Base-by-base conservation (phyloP, 1,140 invertebrate genomes). In the Nixonia krombeini region DNA sequence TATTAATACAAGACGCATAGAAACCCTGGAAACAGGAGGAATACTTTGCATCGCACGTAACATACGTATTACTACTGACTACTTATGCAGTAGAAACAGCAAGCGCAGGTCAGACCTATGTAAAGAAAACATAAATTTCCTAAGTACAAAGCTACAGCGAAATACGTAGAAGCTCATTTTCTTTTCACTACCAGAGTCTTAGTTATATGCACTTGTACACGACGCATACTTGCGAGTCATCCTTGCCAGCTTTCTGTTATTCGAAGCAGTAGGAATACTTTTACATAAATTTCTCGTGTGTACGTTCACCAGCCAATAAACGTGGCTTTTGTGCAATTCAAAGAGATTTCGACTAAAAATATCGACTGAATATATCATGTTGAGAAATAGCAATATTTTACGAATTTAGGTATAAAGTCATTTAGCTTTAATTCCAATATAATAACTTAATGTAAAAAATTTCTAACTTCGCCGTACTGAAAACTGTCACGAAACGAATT, bases 261-360 rank as follows among this genome's bases (percentile, higher is more conserved):
- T 55, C 51, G 40, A 17, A 41, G 28, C 42, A 41, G 15, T 28
- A 50, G 40, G 53, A 65, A 65, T 65, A 65, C 53, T 56, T 64
- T 64, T 51, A 64, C 62, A 65, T 65, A 65, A 57, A 65, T 65
- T 65, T 65, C 49, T 51, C 45, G 35, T 53, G 21, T 56, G 45
- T 51, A 49, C 47, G 46, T 45, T 56, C 51, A 56, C 13, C 52
- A 64, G 52, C 52, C 52, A 56, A 64, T 64, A 64, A 64, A 65
- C 55, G 53, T 51, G 35, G 52, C 47, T 56, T 56, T 61, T 40
- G 33, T 38, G 7, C 37, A 47, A 51, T 41, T 68, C 57, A 61
- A 56, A 64, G 57, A 59, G 61, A 70, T 55, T 50, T 45, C 45
- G 50, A n/a, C n/a, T 41, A 31, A 63, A 64, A 55, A 51, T 56